A percentile compares a stretch with the other conserved stretches of the same genome.
Conservation (phyloP, 2,113 vertebrate species). For the Mesocricetus auratus region DNA sequence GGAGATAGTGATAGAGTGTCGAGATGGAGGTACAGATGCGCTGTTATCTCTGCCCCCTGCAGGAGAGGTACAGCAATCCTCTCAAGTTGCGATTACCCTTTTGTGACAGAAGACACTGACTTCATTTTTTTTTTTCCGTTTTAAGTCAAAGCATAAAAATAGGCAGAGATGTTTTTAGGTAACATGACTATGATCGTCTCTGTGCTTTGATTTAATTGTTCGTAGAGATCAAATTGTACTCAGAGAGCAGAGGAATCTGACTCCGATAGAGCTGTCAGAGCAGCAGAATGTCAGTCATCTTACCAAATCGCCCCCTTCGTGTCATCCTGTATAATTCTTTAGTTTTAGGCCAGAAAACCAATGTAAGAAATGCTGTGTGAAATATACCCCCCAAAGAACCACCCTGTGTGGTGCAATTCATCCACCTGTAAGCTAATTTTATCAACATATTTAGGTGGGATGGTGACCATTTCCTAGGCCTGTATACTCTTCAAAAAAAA, state of each 20-base stretch:
- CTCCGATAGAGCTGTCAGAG: constrained; percentile 64
- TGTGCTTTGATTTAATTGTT: constrained; percentile 67
- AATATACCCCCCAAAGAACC: constrained; percentile 37
- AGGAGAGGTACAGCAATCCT: background rate
- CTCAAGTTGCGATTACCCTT: background rate
- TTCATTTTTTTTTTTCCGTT: constrained; percentile 58
- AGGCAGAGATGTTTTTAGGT: constrained; percentile 70
- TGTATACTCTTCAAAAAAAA: background rate
- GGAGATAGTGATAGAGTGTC: constrained; percentile 52
- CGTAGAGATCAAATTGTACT: constrained; percentile 63
- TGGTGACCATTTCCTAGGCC: constrained; percentile 32
- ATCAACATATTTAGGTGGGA: constrained; percentile 11
- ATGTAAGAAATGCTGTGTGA: constrained; percentile 60
- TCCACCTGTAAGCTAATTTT: constrained; percentile 1
- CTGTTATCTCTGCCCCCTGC: constrained; percentile 61
- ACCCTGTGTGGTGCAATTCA: background rate
- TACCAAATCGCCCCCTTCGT: constrained; percentile 58
- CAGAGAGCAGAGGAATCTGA: background rate
- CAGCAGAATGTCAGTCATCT: constrained; percentile 67
- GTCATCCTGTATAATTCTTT: constrained; percentile 56
- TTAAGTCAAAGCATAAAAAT: constrained; percentile 62
- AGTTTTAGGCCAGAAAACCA: constrained; percentile 71
- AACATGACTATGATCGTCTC: constrained; percentile 67
- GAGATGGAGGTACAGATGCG: constrained; percentile 38
- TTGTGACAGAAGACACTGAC: constrained; percentile 53